phyloP scores from a whole-genome alignment of 2,888 invertebrate species.

The Eupithecia pulchellata region DNA sequence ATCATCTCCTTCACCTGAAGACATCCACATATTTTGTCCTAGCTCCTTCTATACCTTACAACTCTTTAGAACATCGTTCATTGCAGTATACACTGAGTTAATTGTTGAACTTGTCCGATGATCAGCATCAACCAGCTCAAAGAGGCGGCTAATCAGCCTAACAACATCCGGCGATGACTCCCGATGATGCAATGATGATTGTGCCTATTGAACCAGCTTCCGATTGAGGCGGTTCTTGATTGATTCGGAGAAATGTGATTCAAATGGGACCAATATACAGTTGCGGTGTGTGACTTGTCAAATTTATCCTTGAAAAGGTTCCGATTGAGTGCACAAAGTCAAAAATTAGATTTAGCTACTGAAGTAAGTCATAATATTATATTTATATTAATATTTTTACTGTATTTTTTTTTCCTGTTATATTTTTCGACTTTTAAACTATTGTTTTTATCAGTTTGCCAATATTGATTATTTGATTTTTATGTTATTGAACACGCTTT shows the following conservation, averaged over 20 bases:
- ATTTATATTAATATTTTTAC: no score
- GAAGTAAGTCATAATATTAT: no score
- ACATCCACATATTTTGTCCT: background rate
- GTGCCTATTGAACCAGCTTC: constrained; percentile 68
- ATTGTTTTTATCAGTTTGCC: no score
- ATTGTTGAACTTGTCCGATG: constrained; percentile 82
- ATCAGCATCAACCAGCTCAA: constrained; percentile 67
- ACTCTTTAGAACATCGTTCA: constrained; percentile 51
- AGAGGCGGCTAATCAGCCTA: constrained; percentile 83
- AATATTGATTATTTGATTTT: no score
- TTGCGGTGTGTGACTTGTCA: background rate
- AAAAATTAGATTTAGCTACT: no score
- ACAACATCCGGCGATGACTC: constrained; percentile 77
- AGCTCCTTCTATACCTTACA: constrained; percentile 20
- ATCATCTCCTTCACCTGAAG: background rate
- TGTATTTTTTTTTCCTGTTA: no score
- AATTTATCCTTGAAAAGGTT: no score
- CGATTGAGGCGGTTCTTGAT: constrained; percentile 61
- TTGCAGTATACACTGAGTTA: constrained; percentile 84
- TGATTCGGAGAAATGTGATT: constrained; percentile 15
- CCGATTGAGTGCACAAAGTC: no score
- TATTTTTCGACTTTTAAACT: no score
- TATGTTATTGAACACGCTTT: no score
- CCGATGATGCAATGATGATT: constrained; percentile 70
- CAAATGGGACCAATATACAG: background rate